Evolutionary conservation across 2,797 vertebrate genomes (phyloP), one percentile per base, ranked within the genome.

Genomic region (Trematomus bernacchii): DNA sequence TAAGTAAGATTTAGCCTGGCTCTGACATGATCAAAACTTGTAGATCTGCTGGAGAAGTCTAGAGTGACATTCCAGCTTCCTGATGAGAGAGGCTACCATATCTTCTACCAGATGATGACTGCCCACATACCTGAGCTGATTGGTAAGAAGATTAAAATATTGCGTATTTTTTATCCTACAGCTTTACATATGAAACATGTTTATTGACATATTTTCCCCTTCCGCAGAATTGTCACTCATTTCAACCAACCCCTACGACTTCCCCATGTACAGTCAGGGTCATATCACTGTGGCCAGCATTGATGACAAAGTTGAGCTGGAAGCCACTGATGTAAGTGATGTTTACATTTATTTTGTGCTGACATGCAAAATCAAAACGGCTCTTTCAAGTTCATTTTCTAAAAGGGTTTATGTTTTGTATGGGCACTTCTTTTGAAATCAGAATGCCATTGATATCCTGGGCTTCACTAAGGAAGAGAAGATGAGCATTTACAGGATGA

Each of bases 171-270:
- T 46, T 21, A 68, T 10, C 4, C 2, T 43, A 11, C 42, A 51
- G 0, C 16, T 46, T 27, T 57, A 4, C 19, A 30, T 30, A 30
- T 52, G 16, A 43, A 72, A 59, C 5, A n/a, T 13, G 15, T 18
- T 0, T 37, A 42, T 42, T 47, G 1, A 30, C 2, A 1, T 21
- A 2, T 21, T 21, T 21, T 21, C 21, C 21, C 21, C 21, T 21
- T 21, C 2, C 21, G 27, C 27, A 27, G 96, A 97, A 71, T 92
- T 96, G 95, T 86, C 96, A 8, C 94, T 97, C 64, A 94, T 97
- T 58, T 94, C 96, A 78, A 96, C 95, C 89, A 97, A 97, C 85
- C 97, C 97, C 1, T 97, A 95, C 2, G 96, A 97, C 85, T 97
- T 75, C 68, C 95, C 93, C 12, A 96, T 95, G 84, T 94, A 95